phyloP scores from a whole-genome alignment of 2,888 invertebrate species.

The Eilema sororculum region DNA sequence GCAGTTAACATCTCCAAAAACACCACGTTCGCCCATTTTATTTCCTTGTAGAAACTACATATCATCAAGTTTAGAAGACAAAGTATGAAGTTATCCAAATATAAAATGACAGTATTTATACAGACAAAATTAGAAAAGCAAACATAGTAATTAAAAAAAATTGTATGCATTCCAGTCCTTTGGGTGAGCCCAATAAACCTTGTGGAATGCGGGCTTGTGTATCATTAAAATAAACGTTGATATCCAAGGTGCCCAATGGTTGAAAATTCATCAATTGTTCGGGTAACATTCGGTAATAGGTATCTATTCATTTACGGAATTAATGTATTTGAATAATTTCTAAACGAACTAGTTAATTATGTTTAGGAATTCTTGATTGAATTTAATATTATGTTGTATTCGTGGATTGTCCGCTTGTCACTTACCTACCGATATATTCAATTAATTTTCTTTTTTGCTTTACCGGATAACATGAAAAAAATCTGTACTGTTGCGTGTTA shows the following conservation, averaged over 20 bases:
- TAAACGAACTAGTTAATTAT: neutral
- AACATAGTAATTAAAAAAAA: conserved; percentile 50
- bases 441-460: too few species aligned
- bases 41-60: too few species aligned
- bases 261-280: neutral
- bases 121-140: conserved; percentile 13
- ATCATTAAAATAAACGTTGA: conserved; percentile 80
- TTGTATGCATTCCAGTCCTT: conserved; percentile 59
- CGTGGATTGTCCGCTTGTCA: neutral
- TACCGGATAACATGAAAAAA: too few species aligned
- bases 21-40: neutral
- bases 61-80: neutral
- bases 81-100: neutral
- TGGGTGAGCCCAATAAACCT: conserved; percentile 68
- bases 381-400: neutral
- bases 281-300: too few species aligned
- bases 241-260: conserved; percentile 58
- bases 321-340: neutral
- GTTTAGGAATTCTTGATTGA: neutral
- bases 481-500: too few species aligned
- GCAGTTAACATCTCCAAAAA: neutral
- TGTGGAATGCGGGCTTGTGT: conserved; percentile 74
- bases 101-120: neutral
- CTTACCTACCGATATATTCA: neutral
- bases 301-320: neutral